phyloP scores from a whole-genome alignment of 2,888 invertebrate species.

The Drosophila anomalata region DNA sequence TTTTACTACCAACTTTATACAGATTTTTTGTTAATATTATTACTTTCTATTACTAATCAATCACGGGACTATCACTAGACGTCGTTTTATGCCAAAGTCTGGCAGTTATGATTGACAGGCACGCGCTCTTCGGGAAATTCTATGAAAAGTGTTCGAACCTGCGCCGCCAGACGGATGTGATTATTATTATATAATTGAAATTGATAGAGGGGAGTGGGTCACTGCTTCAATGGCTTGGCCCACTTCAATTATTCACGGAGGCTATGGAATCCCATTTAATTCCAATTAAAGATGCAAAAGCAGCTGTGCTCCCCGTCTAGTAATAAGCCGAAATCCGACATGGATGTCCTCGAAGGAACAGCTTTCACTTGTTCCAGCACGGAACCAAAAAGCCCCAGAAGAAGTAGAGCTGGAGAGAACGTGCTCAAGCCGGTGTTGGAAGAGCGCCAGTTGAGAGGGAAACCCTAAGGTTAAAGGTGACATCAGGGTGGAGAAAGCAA shows the following conservation, averaged over 20 bases:
- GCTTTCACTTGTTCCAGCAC: constrained; percentile 23
- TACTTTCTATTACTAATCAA: neutral
- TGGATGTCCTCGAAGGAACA: constrained; percentile 22
- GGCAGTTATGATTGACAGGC: constrained; percentile 70
- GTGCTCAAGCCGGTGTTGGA: constrained; percentile 67
- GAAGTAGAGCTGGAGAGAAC: constrained; percentile 48
- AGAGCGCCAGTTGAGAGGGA: constrained; percentile 22
- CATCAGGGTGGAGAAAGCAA: neutral
- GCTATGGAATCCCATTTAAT: constrained; percentile 62
- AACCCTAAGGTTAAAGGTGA: constrained; percentile 5
- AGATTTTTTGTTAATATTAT: neutral
- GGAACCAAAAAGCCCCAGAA: constrained; percentile 5
- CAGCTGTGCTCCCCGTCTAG: constrained; percentile 61
- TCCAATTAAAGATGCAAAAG: constrained; percentile 75
- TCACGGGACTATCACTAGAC: constrained; percentile 19
- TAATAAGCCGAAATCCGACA: constrained; percentile 56
- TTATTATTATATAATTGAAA: constrained; percentile 79
- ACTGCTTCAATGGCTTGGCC: constrained; percentile 32
- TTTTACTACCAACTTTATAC: neutral
- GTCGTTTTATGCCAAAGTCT: neutral
- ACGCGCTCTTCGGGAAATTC: constrained; percentile 10
- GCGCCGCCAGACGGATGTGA: constrained; percentile 68
- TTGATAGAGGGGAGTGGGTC: constrained; percentile 60
- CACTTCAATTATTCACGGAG: constrained; percentile 69
- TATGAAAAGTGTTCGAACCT: constrained; percentile 20